Percentiles rank a stretch among this genome's conserved stretches.
These are phyloP conservation scores for Callimorpha dominula DNA, from an alignment of 2,888 invertebrate species.

Conservation along the genomic window DNA sequence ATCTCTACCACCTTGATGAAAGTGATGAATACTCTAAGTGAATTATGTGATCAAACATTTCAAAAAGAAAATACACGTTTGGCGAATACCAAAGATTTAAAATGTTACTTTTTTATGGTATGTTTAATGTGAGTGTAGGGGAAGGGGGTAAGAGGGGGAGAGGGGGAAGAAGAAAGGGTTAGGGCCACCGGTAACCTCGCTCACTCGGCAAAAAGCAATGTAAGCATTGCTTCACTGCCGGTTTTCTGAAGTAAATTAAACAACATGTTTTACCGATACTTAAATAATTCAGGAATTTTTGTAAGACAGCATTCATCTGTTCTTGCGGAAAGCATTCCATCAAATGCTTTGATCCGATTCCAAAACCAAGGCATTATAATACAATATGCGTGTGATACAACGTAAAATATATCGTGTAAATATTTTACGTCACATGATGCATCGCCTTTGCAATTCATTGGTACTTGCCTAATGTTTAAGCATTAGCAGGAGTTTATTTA, in stretches of 20 bases:
- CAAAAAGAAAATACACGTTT: too few species aligned
- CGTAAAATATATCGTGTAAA: slow-evolving; percentile 47
- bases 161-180: too few species aligned
- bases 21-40: too few species aligned
- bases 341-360: slow-evolving; percentile 52
- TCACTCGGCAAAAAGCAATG: too few species aligned
- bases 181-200: too few species aligned
- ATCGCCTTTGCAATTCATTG: slow-evolving; percentile 32
- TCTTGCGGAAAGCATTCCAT: slow-evolving; percentile 27
- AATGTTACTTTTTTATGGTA: too few species aligned
- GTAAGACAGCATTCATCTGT: slow-evolving; percentile 20
- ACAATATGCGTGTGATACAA: slow-evolving; percentile 36
- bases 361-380: slow-evolving; percentile 45
- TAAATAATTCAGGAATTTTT: slow-evolving; percentile 8
- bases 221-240: too few species aligned
- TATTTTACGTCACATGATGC: slow-evolving; percentile 39
- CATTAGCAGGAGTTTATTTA: slow-evolving; percentile 47
- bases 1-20: too few species aligned
- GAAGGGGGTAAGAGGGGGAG: too few species aligned
- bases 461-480: slow-evolving; percentile 38
- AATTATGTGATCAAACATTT: too few species aligned
- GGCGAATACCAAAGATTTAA: too few species aligned
- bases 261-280: neutral
- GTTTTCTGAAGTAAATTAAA: neutral
- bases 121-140: too few species aligned